These are phyloP conservation scores for Palythoa grandiflora DNA, from an alignment of 92 coral and sea anemone genomes.

Conservation along the genomic window DNA sequence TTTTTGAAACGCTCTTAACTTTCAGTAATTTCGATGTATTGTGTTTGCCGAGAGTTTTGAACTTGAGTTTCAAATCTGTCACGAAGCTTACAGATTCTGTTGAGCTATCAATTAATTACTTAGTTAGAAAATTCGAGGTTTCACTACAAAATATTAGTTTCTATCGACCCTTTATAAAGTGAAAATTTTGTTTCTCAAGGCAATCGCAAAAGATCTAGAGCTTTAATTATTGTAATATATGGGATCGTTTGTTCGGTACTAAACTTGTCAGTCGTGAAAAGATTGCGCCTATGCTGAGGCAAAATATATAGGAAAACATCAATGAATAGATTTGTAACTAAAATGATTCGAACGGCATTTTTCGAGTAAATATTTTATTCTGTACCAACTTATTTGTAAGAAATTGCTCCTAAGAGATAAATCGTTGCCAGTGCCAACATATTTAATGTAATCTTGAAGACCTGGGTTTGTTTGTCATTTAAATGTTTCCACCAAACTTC, in stretches of 20 bases:
- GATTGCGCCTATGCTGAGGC: not conserved
- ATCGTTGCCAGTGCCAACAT: not conserved
- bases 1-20: not conserved
- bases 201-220: not conserved
- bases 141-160: not conserved
- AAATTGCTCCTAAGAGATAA: not conserved
- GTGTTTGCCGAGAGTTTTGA: not conserved
- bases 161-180: not conserved
- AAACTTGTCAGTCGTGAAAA: too few relatives aligned
- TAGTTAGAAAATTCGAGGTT: not conserved
- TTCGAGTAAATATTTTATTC: not conserved
- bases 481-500: not conserved
- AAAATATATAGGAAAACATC: not conserved
- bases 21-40: not conserved
- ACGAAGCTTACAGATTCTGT: not conserved
- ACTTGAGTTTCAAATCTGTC: not conserved
- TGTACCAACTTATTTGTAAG: not conserved
- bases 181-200: not conserved
- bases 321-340: not conserved
- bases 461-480: not conserved
- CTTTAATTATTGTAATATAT: too few relatives aligned
- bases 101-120: not conserved
- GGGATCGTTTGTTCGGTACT: too few relatives aligned
- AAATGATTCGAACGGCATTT: not conserved
- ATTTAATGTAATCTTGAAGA: not conserved